Base-by-base conservation (phyloP, 37 sponge, comb jelly and placozoan genomes). In the Halichondria panicea region DNA sequence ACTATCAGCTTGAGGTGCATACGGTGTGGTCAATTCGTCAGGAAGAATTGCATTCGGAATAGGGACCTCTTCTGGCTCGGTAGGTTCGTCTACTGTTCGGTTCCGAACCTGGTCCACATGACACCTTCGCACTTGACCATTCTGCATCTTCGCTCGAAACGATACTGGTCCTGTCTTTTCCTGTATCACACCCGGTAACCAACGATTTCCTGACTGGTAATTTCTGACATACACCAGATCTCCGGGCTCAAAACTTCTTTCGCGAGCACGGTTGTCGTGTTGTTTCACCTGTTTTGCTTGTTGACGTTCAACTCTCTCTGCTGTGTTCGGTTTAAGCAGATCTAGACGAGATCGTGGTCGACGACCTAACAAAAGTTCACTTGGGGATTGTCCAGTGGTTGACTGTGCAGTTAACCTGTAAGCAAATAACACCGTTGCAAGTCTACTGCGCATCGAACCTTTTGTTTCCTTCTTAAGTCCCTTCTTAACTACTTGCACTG, bases 181-280 rank as follows among this genome's bases (percentile, higher is more conserved):
- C 1, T 25, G 31, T 30, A 80, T 50, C 1, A 6, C 42, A 21
- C 81, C 81, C 15, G 71, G 71, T 24, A 70, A 30, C 71, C 81
- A 80, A 1, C 12, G 55, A 32, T 41, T 18, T 22, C 37, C 35
- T 28, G 12, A 52, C 19, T 7, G 12, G 71, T 68, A 79, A 68
- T 80, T 44, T 40, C 41, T 25, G 42, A 63, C 81, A 80, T 70
- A 80, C 12, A 80, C 81, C 70, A 21, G 22, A 36, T 80, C 70
- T 30, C 71, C 81, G 4, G 27, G 62, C 1, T 28, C 50, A 58
- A 80, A 80, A 6, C 41, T 70, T 8, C 68, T 37, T 50, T 11
- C 4, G 1, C 35, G 58, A 8, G 12, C 28, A 18, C 13, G 21
- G 24, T 24, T 58, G 35, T 70, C 71, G 27, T 80, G 81, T 40